Percentiles rank a stretch among this genome's conserved stretches.
Conservation (phyloP, 1,140 invertebrate genomes). For the Phthorimaea operculella region DNA sequence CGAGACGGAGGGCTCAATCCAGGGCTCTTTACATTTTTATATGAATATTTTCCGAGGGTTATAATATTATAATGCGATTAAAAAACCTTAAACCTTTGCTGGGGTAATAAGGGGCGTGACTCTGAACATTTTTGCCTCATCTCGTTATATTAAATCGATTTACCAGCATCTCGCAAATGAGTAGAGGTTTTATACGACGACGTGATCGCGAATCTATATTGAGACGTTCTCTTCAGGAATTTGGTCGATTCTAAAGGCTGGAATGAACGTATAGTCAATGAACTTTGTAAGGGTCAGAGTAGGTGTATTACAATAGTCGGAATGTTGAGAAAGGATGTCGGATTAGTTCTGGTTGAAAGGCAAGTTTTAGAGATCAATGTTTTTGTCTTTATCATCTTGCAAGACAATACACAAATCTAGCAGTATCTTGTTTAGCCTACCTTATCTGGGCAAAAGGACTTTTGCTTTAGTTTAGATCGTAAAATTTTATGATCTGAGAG, state of each 20-base stretch:
- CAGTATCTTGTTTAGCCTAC: too few relatives aligned
- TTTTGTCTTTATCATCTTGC: too few relatives aligned
- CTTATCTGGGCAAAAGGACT: too few relatives aligned
- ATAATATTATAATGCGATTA: slow-evolving; percentile 57
- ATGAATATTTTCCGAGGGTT: slow-evolving; percentile 46
- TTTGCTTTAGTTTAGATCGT: too few relatives aligned
- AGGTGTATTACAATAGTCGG: too few relatives aligned
- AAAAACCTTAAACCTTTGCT: slow-evolving; percentile 44
- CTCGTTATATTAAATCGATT: slow-evolving; percentile 42
- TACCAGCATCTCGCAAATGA: slow-evolving; percentile 26
- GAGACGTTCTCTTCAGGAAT: background rate
- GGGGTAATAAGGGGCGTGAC: slow-evolving; percentile 56
- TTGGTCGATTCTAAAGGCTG: background rate
- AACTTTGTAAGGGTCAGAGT: too few relatives aligned
- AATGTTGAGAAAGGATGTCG: too few relatives aligned
- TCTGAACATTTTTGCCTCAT: slow-evolving; percentile 42
- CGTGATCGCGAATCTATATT: background rate
- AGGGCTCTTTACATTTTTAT: slow-evolving; percentile 35
- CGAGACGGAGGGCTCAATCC: slow-evolving; percentile 8
- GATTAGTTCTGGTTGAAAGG: too few relatives aligned
- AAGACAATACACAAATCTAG: too few relatives aligned
- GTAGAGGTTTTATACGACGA: background rate
- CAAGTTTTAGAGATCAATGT: too few relatives aligned
- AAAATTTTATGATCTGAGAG: too few relatives aligned
- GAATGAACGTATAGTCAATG: background rate